Percentiles rank a stretch among this genome's conserved stretches.
phyloP scores from a whole-genome alignment of 2,888 invertebrate species.

The Dynastes tityus region DNA sequence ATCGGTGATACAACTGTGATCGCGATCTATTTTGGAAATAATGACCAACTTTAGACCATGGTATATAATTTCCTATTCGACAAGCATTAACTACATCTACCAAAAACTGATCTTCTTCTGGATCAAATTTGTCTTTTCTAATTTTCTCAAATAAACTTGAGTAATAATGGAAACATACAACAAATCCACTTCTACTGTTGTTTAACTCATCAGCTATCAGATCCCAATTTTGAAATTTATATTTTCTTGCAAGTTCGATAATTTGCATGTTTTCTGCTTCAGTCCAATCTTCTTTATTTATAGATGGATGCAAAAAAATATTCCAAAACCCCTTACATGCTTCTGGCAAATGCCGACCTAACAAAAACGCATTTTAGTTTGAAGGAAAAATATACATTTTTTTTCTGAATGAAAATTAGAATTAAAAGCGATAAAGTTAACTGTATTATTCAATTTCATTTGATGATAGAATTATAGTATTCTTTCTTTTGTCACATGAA shows the following conservation, averaged over 20 bases:
- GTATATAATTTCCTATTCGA: constrained; percentile 78
- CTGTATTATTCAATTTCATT: too few relatives aligned
- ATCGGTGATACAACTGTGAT: constrained; percentile 77
- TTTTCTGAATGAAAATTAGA: too few relatives aligned
- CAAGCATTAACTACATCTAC: constrained; percentile 76
- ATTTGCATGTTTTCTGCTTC: constrained; percentile 71
- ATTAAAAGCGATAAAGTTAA: too few relatives aligned
- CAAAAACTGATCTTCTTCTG: constrained; percentile 80
- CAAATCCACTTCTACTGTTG: constrained; percentile 78
- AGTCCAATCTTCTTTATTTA: constrained; percentile 76
- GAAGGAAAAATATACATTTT: too few relatives aligned
- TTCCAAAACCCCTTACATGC: constrained; percentile 84
- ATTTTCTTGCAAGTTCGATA: constrained; percentile 65
- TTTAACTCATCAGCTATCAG: constrained; percentile 74
- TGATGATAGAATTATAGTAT: too few relatives aligned
- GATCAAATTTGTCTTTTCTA: constrained; percentile 75
- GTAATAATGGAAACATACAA: constrained; percentile 80
- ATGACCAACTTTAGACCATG: constrained; percentile 81
- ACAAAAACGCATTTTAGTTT: constrained; percentile 63
- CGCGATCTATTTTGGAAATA: constrained; percentile 78
- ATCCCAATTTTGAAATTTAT: constrained; percentile 79
- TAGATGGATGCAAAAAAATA: constrained; percentile 78
- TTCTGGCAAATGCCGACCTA: constrained; percentile 74
- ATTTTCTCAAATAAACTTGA: constrained; percentile 69
- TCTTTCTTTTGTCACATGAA: too few relatives aligned